Evolutionary conservation across 1,140 invertebrate species (phyloP).

Genomic region (Hermetia illucens): DNA sequence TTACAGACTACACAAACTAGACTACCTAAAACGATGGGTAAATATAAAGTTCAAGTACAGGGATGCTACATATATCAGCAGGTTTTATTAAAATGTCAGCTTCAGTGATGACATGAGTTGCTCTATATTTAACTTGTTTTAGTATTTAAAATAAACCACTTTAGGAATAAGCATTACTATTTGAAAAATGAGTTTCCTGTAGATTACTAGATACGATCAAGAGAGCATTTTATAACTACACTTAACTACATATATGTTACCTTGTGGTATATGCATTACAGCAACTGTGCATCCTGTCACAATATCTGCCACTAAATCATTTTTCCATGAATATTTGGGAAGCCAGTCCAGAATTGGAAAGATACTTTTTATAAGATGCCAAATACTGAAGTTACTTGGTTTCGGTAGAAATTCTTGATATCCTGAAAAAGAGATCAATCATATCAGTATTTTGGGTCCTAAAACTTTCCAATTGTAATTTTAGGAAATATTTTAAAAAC

Average conservation of each 20-base stretch:
- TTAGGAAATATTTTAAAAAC: neutral
- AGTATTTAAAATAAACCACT: too few relatives aligned
- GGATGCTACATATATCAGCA: too few relatives aligned
- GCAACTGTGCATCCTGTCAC: constrained; percentile 51
- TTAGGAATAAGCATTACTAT: too few relatives aligned
- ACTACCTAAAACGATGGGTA: too few relatives aligned
- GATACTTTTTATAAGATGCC: neutral
- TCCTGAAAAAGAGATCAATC: neutral
- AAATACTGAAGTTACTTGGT: neutral
- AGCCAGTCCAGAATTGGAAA: constrained; percentile 39
- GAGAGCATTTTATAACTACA: neutral
- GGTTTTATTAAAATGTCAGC: too few relatives aligned
- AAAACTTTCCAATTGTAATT: too few relatives aligned
- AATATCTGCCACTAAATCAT: constrained; percentile 38
- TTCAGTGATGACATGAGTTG: too few relatives aligned
- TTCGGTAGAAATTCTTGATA: neutral
- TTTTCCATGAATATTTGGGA: constrained; percentile 36
- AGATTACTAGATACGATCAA: neutral
- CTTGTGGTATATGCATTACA: constrained; percentile 72
- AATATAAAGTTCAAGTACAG: too few relatives aligned
- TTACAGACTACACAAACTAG: too few relatives aligned
- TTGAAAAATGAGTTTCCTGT: neutral
- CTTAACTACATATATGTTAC: constrained; percentile 32
- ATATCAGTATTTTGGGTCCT: neutral
- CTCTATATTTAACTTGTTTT: too few relatives aligned